Conservation (phyloP, 2,797 vertebrate genomes). For the Chiropotes sagulatus region DNA sequence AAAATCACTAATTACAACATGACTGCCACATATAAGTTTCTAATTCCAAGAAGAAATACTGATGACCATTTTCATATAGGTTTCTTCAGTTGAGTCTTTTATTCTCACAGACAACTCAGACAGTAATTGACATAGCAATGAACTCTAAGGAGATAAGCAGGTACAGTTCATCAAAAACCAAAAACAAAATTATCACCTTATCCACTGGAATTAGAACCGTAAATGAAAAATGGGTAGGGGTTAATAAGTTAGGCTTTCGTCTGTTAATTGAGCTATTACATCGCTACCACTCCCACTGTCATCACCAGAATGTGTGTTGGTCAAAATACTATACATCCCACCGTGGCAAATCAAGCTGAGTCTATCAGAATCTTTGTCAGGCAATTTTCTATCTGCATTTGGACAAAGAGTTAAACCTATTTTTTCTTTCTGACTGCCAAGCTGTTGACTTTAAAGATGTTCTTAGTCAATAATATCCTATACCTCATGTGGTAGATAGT, state of each 20-base stretch:
- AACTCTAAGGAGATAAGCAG: not conserved
- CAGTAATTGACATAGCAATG: not conserved
- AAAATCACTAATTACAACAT: slow-evolving; percentile 36
- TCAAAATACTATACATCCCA: not conserved
- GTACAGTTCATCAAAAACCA: not conserved
- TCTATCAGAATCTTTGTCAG: not conserved
- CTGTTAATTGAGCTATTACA: not conserved
- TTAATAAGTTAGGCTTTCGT: not conserved
- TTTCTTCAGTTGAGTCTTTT: not conserved
- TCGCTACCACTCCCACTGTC: not conserved
- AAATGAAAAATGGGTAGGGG: not conserved
- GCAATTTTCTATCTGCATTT: not conserved
- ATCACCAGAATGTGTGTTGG: not conserved
- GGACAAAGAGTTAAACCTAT: not conserved
- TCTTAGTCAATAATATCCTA: not conserved
- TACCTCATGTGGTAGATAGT: not conserved
- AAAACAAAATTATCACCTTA: not conserved
- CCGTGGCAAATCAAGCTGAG: not conserved
- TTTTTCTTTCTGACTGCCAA: not conserved
- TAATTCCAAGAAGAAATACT: slow-evolving; percentile 8
- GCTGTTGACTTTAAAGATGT: not conserved
- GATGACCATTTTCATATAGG: not conserved
- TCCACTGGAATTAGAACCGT: not conserved
- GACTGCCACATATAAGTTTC: not conserved
- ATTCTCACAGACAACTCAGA: not conserved